These are phyloP conservation scores for Vulpes vulpes DNA, from an alignment of 2,113 vertebrate genomes.

Conservation along the genomic window DNA sequence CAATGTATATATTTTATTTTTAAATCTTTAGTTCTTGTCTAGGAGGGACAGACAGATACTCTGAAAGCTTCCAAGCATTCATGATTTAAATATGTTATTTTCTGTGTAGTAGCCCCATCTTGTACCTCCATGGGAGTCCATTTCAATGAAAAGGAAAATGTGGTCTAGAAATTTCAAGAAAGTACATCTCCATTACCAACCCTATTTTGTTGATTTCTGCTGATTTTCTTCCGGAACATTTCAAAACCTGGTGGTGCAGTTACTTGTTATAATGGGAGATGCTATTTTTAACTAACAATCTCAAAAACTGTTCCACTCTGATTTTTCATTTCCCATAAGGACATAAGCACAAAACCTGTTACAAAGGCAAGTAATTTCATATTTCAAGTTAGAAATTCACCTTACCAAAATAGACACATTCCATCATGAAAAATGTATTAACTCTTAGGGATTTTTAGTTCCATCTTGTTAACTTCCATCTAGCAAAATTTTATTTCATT, in stretches of 20 bases:
- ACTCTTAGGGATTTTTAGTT: not conserved
- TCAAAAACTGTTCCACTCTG: not conserved
- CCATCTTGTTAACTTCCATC: not conserved
- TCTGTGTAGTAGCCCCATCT: not conserved
- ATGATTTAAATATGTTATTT: not conserved
- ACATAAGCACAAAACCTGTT: not conserved
- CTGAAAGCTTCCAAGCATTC: not conserved
- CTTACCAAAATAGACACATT: not conserved
- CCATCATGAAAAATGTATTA: not conserved
- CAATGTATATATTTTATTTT: not conserved
- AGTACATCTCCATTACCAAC: not conserved
- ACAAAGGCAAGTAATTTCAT: not conserved
- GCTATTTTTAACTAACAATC: not conserved
- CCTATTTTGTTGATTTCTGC: not conserved
- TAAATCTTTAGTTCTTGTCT: not conserved
- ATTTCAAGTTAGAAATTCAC: slow-evolving; percentile 19
- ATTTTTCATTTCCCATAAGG: not conserved
- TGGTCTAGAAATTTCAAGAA: not conserved
- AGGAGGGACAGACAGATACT: not conserved
- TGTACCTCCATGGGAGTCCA: not conserved
- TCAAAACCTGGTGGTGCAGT: not conserved
- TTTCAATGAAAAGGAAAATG: slow-evolving; percentile 19
- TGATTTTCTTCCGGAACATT: slow-evolving; percentile 6
- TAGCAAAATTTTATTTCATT: not conserved
- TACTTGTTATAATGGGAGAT: not conserved